Base-by-base conservation (phyloP, 2,797 vertebrate genomes). In the Scarus forsteni region DNA sequence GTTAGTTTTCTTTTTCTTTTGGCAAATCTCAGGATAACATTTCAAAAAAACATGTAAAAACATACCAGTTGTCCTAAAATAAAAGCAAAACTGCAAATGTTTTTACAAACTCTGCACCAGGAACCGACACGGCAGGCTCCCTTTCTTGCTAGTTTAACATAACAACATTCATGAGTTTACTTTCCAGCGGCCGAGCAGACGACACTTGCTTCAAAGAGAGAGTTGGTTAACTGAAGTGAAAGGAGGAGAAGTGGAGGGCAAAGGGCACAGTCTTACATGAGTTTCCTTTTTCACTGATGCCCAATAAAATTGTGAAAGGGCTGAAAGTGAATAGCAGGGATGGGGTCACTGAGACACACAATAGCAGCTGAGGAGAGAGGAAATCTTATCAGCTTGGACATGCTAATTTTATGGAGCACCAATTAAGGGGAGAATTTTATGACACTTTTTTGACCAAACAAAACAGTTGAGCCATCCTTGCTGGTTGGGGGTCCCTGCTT, bases 321-420 rank as follows among this genome's bases (percentile, higher is more conserved):
- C 83, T 66, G 76, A 90, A 90, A 89, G 86, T 89, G 89, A 94
- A 93, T 88, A 88, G 87, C 63, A 7, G 83, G 76, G 80, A 91
- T 68, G 80, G 88, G 92, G 89, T 93, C 92, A 89, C 69, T 39
- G 62, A 14, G 70, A 53, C 60, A 66, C 69, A 93, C 91, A 93
- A 94, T 83, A 63, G 85, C 44, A 18, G 75, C 66, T 36, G 71
- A 86, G 84, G 68, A 81, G 83, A 92, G 90, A 93, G 93, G 93
- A 94, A 94, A 93, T 93, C 92, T 87, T 91, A 93, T 88, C 83
- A 87, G 92, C 89, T 92, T 94, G 90, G 91, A 93, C 85, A 94
- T 95, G 94, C 93, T 86, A 94, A 95, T 95, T 94, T 94, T 95
- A 94, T 93, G 90, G 93, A 87, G 85, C 88, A 90, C 87, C 93